Conservation (phyloP, 2,888 invertebrate genomes). For the Diaphora mendica region DNA sequence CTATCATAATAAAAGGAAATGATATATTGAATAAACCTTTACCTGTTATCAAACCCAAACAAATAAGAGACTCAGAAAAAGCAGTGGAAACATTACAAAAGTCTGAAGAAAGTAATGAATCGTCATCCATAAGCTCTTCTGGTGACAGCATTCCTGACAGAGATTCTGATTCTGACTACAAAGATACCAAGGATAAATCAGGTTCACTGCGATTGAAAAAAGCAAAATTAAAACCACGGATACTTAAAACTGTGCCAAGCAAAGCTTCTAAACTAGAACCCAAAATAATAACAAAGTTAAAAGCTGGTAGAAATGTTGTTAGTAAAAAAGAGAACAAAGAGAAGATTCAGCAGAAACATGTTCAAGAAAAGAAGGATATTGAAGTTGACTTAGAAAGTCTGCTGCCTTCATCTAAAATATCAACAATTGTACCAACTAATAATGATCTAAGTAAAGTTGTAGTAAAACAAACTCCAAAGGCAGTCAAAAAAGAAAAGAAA, state of each 20-base stretch:
- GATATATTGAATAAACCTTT: conserved; percentile 75
- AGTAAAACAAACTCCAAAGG: conserved; percentile 76
- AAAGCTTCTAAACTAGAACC: conserved; percentile 68
- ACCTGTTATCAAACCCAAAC: conserved; percentile 69
- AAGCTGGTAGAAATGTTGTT: conserved; percentile 65
- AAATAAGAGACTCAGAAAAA: conserved; percentile 61
- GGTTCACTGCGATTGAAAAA: conserved; percentile 67
- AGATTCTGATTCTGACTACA: conserved; percentile 88
- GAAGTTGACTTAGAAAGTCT: conserved; percentile 66
- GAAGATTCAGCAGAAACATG: conserved; percentile 67
- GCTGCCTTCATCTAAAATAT: conserved; percentile 60
- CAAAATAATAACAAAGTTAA: conserved; percentile 69
- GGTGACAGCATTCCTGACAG: conserved; percentile 87
- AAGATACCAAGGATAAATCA: conserved; percentile 77
- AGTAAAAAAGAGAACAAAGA: conserved; percentile 74
- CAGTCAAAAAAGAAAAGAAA: conserved; percentile 84
- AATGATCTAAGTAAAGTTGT: conserved; percentile 73
- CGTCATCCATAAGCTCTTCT: conserved; percentile 80
- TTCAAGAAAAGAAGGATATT: conserved; percentile 63
- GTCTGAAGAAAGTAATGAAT: conserved; percentile 83
- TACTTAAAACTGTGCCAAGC: conserved; percentile 66
- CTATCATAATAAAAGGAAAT: conserved; percentile 75
- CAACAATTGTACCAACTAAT: conserved; percentile 43
- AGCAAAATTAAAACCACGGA: conserved; percentile 75
- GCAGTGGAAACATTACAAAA: conserved; percentile 65